Base-by-base conservation (phyloP, 2,888 invertebrate species). In the Lymantria dispar region DNA sequence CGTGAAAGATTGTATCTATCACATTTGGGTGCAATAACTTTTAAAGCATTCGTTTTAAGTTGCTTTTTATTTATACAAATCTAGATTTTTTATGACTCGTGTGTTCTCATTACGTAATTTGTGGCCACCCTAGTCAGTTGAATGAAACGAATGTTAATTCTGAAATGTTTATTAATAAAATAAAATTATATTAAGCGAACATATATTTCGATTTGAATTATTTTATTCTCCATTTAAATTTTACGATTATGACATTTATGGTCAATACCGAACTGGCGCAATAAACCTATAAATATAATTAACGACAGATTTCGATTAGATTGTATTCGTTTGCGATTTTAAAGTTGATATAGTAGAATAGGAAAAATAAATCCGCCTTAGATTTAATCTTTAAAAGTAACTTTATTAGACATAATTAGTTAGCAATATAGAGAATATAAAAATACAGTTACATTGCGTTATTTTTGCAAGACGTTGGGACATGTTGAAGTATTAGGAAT, bases 171-270 rank as follows among this genome's bases (percentile, higher is more conserved):
- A 50, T 43, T 42, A 39, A 50, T 44, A 42, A 57, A 55, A 58
- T 55, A 55, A 50, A 59, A 51, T 60, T 29, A 65, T 54, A 52
- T n/a, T 42, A 52, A 43, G 39, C 40, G 15, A 47, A 49, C 45
- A 46, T 45, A 58, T 52, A 8, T 54, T 57, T 54, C 43, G 57
- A 54, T 60, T 60, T 64, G 54, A 63, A 62, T 61, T 54, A 60
- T 65, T 60, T 71, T 67, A 71, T 61, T 38, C 56, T 50, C 54
- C 61, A 64, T 70, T 71, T 30, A 64, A 65, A 67, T 71, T 71
- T 72, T 65, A 74, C 58, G 68, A 62, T 68, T 65, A 71, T 62
- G 64, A 68, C 66, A 69, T 72, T 72, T 70, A 59, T 49, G 60
- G 53, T 37, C 54, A 45, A 54, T 31, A 55, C 56, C 53, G 57